Percentiles rank a stretch among this genome's conserved stretches.
These are phyloP conservation scores for Sebastes iracundus DNA, from an alignment of 2,797 vertebrate genomes.

Conservation along the genomic window DNA sequence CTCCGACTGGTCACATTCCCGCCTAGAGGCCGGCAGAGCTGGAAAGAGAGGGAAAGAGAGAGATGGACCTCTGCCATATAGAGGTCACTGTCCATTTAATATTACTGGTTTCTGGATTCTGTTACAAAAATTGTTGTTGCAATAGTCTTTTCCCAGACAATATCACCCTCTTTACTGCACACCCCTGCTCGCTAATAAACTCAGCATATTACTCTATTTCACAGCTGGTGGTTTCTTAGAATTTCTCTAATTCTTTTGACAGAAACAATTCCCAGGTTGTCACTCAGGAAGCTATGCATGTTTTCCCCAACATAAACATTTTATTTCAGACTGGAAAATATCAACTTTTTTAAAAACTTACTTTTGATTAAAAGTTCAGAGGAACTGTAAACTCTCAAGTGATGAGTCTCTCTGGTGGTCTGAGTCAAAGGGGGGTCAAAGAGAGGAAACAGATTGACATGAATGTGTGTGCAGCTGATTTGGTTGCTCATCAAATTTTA, in stretches of 20 bases:
- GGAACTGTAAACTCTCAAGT: not conserved
- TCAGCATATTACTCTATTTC: constrained; percentile 64
- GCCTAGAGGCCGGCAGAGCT: constrained; percentile 17
- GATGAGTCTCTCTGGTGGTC: constrained; percentile 32
- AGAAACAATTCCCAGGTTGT: constrained; percentile 58
- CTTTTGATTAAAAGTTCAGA: constrained; percentile 5
- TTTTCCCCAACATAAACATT: constrained; percentile 52
- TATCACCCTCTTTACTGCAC: constrained; percentile 48
- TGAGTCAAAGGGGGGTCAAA: constrained; percentile 2
- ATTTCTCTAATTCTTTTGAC: constrained; percentile 65
- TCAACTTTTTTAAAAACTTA: not conserved
- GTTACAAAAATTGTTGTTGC: constrained; percentile 51
- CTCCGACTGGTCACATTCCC: constrained; percentile 51
- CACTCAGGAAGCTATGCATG: constrained; percentile 48
- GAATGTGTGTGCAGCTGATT: constrained; percentile 52
- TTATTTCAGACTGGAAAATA: constrained; percentile 24
- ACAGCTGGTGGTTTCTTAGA: constrained; percentile 66
- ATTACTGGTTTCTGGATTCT: constrained; percentile 53
- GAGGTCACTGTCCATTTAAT: constrained; percentile 59
- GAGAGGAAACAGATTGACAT: not conserved
- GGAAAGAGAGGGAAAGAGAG: constrained; percentile 22
- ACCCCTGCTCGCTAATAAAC: constrained; percentile 62
- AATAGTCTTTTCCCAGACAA: constrained; percentile 57
- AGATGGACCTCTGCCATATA: constrained; percentile 37
- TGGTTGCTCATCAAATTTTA: constrained; percentile 14